A percentile compares a stretch with the other conserved stretches of the same genome.
Conservation (phyloP, 2,797 vertebrate species). For the Melanotaenia trifasciata region DNA sequence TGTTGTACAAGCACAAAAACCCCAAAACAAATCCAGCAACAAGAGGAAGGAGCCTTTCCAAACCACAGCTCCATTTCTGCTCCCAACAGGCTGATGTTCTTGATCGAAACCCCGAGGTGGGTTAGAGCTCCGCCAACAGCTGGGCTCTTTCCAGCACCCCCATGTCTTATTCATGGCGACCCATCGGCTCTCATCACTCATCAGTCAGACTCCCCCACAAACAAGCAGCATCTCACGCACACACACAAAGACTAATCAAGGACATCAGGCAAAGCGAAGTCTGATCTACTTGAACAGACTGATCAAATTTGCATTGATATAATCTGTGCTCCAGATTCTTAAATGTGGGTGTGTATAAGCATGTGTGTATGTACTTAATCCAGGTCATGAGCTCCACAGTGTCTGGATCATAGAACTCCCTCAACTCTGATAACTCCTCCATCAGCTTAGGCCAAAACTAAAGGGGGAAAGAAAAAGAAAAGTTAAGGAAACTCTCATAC, state of each 20-base stretch:
- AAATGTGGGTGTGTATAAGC: slow-evolving; percentile 11
- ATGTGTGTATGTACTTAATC: slow-evolving; percentile 89
- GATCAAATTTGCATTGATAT: slow-evolving; percentile 63
- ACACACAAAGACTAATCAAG: slow-evolving; percentile 50
- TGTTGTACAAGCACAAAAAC: slow-evolving; percentile 40
- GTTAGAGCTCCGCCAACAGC: slow-evolving; percentile 69
- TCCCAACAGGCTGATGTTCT: slow-evolving; percentile 58
- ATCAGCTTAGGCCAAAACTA: slow-evolving; percentile 95
- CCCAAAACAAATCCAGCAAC: slow-evolving; percentile 17
- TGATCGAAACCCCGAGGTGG: slow-evolving; percentile 65
- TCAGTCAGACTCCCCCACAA: slow-evolving; percentile 44
- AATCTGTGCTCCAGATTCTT: slow-evolving; percentile 48
- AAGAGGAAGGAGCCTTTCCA: slow-evolving; percentile 37
- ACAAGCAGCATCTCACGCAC: slow-evolving; percentile 15
- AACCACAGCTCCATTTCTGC: slow-evolving; percentile 55
- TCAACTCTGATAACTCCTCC: slow-evolving; percentile 93
- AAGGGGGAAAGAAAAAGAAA: slow-evolving; percentile 18
- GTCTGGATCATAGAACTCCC: slow-evolving; percentile 98
- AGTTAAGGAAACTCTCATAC: slow-evolving; percentile 5
- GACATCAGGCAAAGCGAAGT: slow-evolving; percentile 49
- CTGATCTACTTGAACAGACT: slow-evolving; percentile 56
- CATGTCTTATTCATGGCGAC: slow-evolving; percentile 73
- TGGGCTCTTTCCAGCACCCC: slow-evolving; percentile 70
- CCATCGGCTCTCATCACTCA: slow-evolving; percentile 73
- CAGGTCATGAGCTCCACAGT: slow-evolving; percentile 99